Evolutionary conservation across 2,888 invertebrate genomes (phyloP).

Genomic region (Junonia oenone): DNA sequence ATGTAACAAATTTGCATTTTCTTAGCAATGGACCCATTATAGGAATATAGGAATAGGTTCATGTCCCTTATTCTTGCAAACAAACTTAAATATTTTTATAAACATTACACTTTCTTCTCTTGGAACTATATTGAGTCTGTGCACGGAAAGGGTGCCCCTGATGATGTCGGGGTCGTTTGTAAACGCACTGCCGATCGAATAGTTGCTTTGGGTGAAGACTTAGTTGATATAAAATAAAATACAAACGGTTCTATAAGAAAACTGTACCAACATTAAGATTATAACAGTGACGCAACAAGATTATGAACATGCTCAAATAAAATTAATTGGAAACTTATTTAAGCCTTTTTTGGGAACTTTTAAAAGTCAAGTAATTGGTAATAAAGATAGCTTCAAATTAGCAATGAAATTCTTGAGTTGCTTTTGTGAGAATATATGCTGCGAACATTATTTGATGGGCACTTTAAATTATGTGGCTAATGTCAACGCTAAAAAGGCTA

Average conservation of each 20-base stretch:
- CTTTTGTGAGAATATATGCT: no score
- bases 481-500: no score
- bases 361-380: no score
- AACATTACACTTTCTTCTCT: neutral
- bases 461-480: no score
- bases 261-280: neutral
- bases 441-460: no score
- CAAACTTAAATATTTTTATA: neutral
- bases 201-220: neutral
- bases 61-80: neutral
- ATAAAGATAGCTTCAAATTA: no score
- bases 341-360: no score
- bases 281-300: no score
- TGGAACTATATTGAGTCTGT: neutral
- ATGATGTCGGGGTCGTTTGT: neutral
- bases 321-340: no score
- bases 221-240: neutral
- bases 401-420: no score
- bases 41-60: neutral
- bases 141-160: neutral
- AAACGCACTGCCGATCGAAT: neutral
- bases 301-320: no score
- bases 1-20: neutral
- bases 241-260: neutral
- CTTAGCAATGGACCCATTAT: neutral